phyloP scores from a whole-genome alignment of 2,888 invertebrate species.

The Apeira syringaria region DNA sequence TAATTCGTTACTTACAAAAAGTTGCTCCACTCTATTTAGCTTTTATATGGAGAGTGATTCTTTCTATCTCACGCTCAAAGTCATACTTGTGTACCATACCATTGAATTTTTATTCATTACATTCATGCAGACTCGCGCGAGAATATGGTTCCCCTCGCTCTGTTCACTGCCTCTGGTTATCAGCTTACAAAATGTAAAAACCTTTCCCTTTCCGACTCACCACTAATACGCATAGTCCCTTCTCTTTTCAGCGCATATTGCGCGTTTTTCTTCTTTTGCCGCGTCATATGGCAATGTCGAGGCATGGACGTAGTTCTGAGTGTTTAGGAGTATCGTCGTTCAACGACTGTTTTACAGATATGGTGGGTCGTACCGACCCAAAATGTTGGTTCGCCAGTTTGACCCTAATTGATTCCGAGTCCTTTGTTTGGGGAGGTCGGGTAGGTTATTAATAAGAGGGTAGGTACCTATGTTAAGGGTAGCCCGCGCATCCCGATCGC shows the following conservation, averaged over 20 bases:
- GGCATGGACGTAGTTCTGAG: constrained; percentile 61
- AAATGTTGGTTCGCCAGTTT: constrained; percentile 44
- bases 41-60: constrained; percentile 57
- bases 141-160: constrained; percentile 81
- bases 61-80: constrained; percentile 59
- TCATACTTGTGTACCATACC: constrained; percentile 48
- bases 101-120: constrained; percentile 82
- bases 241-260: constrained; percentile 75
- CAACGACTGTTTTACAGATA: constrained; percentile 46
- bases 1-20: not conserved
- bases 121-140: constrained; percentile 78
- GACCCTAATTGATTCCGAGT: constrained; percentile 69
- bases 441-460: constrained; percentile 65
- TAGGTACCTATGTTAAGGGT: constrained; percentile 54
- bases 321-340: constrained; percentile 57
- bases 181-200: constrained; percentile 80
- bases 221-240: constrained; percentile 61
- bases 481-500: constrained; percentile 71
- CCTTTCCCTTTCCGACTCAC: constrained; percentile 64
- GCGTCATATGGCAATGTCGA: constrained; percentile 76
- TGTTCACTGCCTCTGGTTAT: constrained; percentile 80
- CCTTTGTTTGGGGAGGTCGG: constrained; percentile 73
- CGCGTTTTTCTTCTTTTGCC: constrained; percentile 83
- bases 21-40: constrained; percentile 33
- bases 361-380: constrained; percentile 33